Evolutionary conservation across 2,113 vertebrate species (phyloP).

Genomic region (Megalops atlanticus): DNA sequence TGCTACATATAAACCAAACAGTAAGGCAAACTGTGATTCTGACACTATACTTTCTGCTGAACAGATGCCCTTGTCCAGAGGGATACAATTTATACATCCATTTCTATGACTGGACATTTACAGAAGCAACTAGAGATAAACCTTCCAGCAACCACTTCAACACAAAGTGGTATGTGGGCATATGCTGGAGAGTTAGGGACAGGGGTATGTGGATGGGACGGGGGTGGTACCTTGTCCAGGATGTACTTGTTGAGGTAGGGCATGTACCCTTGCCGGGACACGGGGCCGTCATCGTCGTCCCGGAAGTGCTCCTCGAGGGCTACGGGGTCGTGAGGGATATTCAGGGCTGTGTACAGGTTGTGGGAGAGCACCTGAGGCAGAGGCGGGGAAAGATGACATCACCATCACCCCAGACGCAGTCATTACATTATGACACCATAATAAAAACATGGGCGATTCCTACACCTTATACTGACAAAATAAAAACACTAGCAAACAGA

Average conservation of each 20-base stretch:
- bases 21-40: no score
- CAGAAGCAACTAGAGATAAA: no score
- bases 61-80: no score
- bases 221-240: constrained; percentile 67
- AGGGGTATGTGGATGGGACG: not conserved
- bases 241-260: constrained; percentile 80
- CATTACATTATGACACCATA: not conserved
- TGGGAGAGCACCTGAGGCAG: constrained; percentile 73
- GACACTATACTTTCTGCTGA: no score
- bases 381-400: constrained; percentile 18
- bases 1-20: no score
- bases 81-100: no score
- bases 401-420: not conserved
- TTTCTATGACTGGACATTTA: no score
- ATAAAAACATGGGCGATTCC: not conserved
- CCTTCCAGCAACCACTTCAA: no score
- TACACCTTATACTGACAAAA: not conserved
- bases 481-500: not conserved
- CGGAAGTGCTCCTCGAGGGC: constrained; percentile 76
- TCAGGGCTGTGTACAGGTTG: constrained; percentile 77
- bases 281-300: constrained; percentile 76
- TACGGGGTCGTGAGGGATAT: constrained; percentile 75
- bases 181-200: not conserved
- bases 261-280: constrained; percentile 80
- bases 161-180: no score